Evolutionary conservation across 2,113 vertebrate genomes (phyloP), one percentile per base, ranked within the genome.

Genomic region (Rhinopithecus roxellana): DNA sequence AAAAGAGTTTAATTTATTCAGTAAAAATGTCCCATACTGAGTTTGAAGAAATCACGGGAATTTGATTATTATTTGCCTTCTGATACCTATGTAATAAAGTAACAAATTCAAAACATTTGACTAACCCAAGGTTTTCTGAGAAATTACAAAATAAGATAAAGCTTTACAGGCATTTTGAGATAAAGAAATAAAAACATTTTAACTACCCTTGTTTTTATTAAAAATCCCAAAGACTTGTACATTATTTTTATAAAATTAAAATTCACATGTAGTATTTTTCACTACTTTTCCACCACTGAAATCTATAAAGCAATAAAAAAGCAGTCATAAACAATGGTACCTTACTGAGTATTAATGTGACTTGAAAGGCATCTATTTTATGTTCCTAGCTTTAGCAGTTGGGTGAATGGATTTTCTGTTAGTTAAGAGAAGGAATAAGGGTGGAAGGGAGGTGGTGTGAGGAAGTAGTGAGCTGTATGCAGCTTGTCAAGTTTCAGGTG

Each of bases 41-140:
- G 50, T 93, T 86, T 82, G 59, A 95, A 96, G 45, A 88, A 85
- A 77, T 74, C 57, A 85, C 50, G 35, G 20, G 23, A 23, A 82
- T 95, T 86, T 85, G 45, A 92, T 79, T 79, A 35, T 91, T 90
- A 74, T 90, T 88, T 97, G 78, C 35, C 35, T 96, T 89, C 84
- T 92, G 85, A 87, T 95, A 91, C 17, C 32, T 94, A 32, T 64
- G 22, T 48, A 79, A 82, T 52, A 95, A 87, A 96, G 45, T 52
- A 95, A 92, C 48, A 94, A 45, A 87, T 91, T 64, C 11, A 61
- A 61, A 95, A 57, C 80, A 69, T 81, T 43, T 93, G 43, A 45
- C 90, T 81, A 69, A 61, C 7, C 2, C 9, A 80, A 95, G 17
- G 8, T 93, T 86, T 94, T 93, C 59, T 96, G 82, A 80, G 88